Conservation (phyloP, 2,888 invertebrate genomes). For the Zonitis immaculata region DNA sequence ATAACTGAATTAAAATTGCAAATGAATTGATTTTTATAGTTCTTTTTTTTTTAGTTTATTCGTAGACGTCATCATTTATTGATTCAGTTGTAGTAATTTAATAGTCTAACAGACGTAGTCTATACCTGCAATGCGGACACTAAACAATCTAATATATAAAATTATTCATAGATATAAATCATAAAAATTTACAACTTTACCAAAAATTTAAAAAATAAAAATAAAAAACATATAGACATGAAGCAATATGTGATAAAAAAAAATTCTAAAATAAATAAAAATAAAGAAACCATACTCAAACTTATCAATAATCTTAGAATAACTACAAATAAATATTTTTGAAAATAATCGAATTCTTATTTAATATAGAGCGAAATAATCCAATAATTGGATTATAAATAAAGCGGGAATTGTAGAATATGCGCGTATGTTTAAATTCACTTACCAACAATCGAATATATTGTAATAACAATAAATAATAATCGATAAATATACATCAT, state of each 20-base stretch:
- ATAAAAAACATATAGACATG: neutral
- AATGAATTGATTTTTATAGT: neutral
- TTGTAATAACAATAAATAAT: neutral
- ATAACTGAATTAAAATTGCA: neutral
- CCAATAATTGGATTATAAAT: too few relatives aligned
- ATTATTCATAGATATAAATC: neutral
- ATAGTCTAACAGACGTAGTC: conserved; percentile 12
- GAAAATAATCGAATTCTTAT: neutral
- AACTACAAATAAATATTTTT: too few relatives aligned
- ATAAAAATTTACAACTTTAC: neutral
- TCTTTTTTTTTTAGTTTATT: conserved; percentile 2
- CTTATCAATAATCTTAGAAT: neutral
- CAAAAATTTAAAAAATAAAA: too few relatives aligned
- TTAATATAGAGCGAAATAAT: too few relatives aligned
- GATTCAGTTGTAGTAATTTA: conserved; percentile 19
- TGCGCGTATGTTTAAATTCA: neutral
- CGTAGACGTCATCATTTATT: conserved; percentile 24
- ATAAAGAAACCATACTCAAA: neutral
- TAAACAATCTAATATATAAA: neutral
- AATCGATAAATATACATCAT: conserved; percentile 14
- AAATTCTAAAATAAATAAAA: too few relatives aligned
- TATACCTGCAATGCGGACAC: conserved; percentile 22
- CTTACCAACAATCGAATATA: neutral
- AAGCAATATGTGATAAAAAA: neutral
- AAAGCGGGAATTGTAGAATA: neutral